These are phyloP conservation scores for Aleiodes alternator DNA, from an alignment of 2,888 invertebrate species.

Conservation along the genomic window DNA sequence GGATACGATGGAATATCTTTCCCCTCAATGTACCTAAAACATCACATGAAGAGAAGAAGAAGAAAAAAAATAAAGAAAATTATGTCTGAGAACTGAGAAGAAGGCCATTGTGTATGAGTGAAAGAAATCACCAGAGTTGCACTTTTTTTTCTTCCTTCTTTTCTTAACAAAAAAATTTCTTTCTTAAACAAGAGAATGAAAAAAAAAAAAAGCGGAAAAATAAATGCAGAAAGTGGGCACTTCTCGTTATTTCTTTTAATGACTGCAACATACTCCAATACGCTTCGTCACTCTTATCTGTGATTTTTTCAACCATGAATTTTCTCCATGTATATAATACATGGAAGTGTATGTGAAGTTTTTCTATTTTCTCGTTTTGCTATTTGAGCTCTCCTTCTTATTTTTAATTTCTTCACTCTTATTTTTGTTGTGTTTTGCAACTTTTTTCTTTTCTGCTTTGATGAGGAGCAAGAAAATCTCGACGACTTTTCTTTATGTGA, in stretches of 20 bases:
- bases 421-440: neutral
- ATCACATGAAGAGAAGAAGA: neutral
- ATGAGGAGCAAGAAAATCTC: slow-evolving; percentile 49
- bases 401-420: slow-evolving; percentile 26
- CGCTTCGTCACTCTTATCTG: slow-evolving; percentile 40
- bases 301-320: slow-evolving; percentile 32
- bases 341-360: slow-evolving; percentile 6
- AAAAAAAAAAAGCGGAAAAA: neutral
- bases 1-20: slow-evolving; percentile 22
- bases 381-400: neutral
- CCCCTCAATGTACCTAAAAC: slow-evolving; percentile 22
- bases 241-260: slow-evolving; percentile 46
- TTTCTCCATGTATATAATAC: neutral
- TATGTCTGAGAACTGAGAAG: slow-evolving; percentile 18
- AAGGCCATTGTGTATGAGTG: neutral
- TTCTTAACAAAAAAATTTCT: neutral
- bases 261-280: slow-evolving; percentile 38
- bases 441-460: slow-evolving; percentile 30
- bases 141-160: neutral
- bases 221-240: slow-evolving; percentile 38
- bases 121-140: too few relatives aligned
- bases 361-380: slow-evolving; percentile 1
- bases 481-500: slow-evolving; percentile 50
- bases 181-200: too few relatives aligned
- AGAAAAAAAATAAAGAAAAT: neutral